A percentile compares a stretch with the other conserved stretches of the same genome.
These are phyloP conservation scores for Leucophenga varia DNA, from an alignment of 1,140 invertebrate species.

Conservation along the genomic window DNA sequence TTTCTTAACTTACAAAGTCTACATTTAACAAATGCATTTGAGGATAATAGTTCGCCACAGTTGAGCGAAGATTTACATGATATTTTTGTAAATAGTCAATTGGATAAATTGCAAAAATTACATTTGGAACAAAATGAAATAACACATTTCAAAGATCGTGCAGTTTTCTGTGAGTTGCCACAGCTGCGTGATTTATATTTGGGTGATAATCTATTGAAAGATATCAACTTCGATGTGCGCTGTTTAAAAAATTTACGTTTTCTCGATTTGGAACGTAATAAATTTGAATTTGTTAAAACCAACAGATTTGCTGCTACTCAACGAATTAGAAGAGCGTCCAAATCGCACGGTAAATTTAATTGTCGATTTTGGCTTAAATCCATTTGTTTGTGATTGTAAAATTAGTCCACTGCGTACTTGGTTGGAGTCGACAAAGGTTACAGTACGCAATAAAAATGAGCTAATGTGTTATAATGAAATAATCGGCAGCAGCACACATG, in stretches of 20 bases:
- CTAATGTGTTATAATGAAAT: conserved; percentile 59
- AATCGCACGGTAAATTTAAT: conserved; percentile 61
- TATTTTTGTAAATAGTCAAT: conserved; percentile 72
- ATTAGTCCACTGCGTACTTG: conserved; percentile 66
- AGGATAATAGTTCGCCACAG: conserved; percentile 65
- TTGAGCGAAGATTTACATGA: conserved; percentile 69
- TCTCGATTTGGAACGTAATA: conserved; percentile 72
- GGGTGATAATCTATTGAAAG: conserved; percentile 65
- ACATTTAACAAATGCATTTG: conserved; percentile 76
- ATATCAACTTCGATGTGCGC: conserved; percentile 68
- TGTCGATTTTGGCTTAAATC: conserved; percentile 70
- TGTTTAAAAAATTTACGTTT: conserved; percentile 69
- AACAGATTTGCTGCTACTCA: conserved; percentile 64
- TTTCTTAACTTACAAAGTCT: conserved; percentile 72
- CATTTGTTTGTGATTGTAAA: conserved; percentile 68
- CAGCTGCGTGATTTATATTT: conserved; percentile 69
- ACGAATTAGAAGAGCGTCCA: conserved; percentile 58
- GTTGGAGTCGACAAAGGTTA: conserved; percentile 65
- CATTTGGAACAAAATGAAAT: conserved; percentile 82
- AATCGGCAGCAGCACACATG: conserved; percentile 33
- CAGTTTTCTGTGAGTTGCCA: conserved; percentile 71
- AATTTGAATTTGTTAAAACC: conserved; percentile 63
- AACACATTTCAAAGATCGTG: conserved; percentile 63
- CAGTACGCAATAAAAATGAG: conserved; percentile 62
- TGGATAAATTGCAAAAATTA: conserved; percentile 68